phyloP scores from a whole-genome alignment of 2,888 invertebrate genomes.

The Drosophila colorata region DNA sequence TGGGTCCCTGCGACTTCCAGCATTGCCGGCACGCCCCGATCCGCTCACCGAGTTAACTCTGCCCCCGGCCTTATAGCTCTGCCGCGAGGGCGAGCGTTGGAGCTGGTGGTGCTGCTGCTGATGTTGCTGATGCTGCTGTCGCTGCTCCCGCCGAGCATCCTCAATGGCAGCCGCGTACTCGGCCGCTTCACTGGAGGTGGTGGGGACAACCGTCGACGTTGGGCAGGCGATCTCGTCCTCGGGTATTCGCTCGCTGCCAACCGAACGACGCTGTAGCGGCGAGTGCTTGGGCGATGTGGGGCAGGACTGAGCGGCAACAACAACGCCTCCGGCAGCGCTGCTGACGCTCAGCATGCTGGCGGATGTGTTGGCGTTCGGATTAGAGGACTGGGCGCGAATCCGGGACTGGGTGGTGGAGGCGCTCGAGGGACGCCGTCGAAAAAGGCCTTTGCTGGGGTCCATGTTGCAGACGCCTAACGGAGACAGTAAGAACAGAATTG shows the following conservation, averaged over 20 bases:
- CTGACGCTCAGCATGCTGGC: constrained; percentile 56
- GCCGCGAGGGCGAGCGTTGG: constrained; percentile 60
- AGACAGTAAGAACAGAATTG: constrained; percentile 5
- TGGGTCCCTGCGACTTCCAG: constrained; percentile 62
- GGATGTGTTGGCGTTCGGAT: constrained; percentile 48
- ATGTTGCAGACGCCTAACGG: constrained; percentile 84
- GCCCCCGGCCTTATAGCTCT: constrained; percentile 32
- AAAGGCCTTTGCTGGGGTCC: constrained; percentile 84
- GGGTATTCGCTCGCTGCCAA: constrained; percentile 83
- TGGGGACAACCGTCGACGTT: constrained; percentile 22
- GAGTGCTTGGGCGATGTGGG: constrained; percentile 85
- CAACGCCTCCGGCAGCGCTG: constrained; percentile 39
- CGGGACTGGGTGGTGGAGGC: constrained; percentile 82
- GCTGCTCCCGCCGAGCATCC: constrained; percentile 67
- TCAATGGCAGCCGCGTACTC: constrained; percentile 82
- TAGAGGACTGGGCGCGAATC: constrained; percentile 77
- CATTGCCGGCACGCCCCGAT: constrained; percentile 66
- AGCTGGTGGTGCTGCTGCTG: constrained; percentile 38
- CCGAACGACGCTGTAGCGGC: constrained; percentile 82
- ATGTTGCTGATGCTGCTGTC: constrained; percentile 50
- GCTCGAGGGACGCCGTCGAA: constrained; percentile 84
- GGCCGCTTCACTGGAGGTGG: constrained; percentile 80
- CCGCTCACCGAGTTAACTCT: constrained; percentile 47
- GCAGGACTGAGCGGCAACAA: constrained; percentile 81
- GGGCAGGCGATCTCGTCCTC: constrained; percentile 82